Base-by-base conservation (phyloP, 64 coral and sea anemone species). In the Pachyseris speciosa region DNA sequence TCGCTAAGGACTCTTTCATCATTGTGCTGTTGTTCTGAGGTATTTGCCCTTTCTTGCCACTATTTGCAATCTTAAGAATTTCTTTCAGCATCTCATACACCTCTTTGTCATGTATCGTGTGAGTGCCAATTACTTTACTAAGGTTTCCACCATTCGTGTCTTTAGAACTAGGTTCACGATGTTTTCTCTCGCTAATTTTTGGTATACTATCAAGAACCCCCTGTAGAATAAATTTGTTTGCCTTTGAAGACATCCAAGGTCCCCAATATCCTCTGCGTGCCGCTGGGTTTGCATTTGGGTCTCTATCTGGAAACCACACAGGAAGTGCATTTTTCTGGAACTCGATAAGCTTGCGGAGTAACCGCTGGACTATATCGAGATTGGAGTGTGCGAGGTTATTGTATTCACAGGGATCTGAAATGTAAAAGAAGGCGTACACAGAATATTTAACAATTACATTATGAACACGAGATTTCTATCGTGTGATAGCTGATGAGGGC, bases 381-480 rank as follows among this genome's bases (percentile, higher is more conserved):
- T 99, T 89, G 5, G 36, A 49, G 32, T 61, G 52, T 0, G 90
- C 94, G 39, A 99, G 68, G 45, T 95, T 99, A 74, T 95, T 95
- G 34, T 90, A 92, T 58, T 99, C 97, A 28, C 97, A 99, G 13
- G 97, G 97, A 90, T 99, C 97, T 99, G 55, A 37, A 78, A 32
- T n/a, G 24, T 60, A 86, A 79, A 59, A 20, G 36, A 6, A 61
- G 27, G 9, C 43, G 27, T 61, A 5, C 17, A 7, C 22, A 61
- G n/a, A 17, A 5, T 24, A 7, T 25, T 3, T 29, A 55, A 11
- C 4, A 45, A 6, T 11, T 45, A 45, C 4, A 11, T 4, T 45
- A 6, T 11, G 43, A 11, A 6, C 4, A 45, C 43, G 43, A 4
- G 11, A 45, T 4, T n/a, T n/a, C n/a, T n/a, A n/a, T n/a, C n/a